Evolutionary conservation across 2,888 invertebrate genomes (phyloP).

Genomic region (Mythimna ferrago): DNA sequence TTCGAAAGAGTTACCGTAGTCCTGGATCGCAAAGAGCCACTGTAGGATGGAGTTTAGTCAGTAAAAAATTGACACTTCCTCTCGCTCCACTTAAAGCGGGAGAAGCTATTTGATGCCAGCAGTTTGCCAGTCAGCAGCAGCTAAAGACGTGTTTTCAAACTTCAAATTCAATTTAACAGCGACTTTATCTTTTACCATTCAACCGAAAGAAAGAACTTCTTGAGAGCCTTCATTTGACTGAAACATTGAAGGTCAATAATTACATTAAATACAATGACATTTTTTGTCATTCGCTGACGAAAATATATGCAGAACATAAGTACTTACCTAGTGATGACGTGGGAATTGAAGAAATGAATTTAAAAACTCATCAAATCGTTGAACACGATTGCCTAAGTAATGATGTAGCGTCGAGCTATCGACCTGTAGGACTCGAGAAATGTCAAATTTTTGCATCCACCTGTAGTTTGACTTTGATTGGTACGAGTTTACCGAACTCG

Average conservation of each 20-base stretch:
- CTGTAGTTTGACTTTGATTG: not conserved
- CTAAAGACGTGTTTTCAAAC: not conserved
- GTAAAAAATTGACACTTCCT: no score
- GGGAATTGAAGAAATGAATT: not conserved
- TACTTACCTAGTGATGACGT: not conserved
- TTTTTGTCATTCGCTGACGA: not conserved
- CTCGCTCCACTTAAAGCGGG: no score
- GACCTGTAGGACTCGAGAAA: not conserved
- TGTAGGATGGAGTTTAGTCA: no score
- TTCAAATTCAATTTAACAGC: not conserved
- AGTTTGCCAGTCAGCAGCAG: not conserved
- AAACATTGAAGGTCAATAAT: not conserved
- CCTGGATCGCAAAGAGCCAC: no score
- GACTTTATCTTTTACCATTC: not conserved
- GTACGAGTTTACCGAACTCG: not conserved
- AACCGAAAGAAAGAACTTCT: not conserved
- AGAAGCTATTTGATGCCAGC: no score
- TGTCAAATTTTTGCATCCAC: not conserved
- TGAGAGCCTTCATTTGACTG: constrained; percentile 2
- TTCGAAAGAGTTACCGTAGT: no score
- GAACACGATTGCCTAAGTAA: not conserved
- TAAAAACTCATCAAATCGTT: constrained; percentile 4
- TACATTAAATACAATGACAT: not conserved
- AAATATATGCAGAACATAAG: not conserved
- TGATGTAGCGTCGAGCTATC: not conserved